phyloP scores from a whole-genome alignment of 1,140 invertebrate species.

The Scaptomyza graminum region DNA sequence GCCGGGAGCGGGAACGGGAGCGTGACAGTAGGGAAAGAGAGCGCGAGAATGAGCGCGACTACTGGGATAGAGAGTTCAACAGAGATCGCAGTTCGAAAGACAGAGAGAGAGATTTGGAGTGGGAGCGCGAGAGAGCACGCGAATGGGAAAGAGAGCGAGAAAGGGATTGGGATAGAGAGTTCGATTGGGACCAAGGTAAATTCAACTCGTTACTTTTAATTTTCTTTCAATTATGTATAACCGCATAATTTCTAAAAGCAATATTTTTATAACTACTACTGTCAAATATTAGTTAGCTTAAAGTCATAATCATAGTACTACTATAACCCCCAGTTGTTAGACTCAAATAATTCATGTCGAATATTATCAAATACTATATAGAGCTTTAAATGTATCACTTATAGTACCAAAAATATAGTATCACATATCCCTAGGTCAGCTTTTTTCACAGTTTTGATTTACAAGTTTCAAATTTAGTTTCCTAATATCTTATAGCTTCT shows the following conservation, averaged over 20 bases:
- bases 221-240: constrained; percentile 53
- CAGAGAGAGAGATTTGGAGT: constrained; percentile 72
- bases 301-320: constrained; percentile 13
- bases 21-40: constrained; percentile 74
- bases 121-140: constrained; percentile 77
- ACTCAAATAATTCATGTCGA: constrained; percentile 15
- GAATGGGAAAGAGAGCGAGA: constrained; percentile 83
- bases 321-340: constrained; percentile 1
- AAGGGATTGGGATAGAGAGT: constrained; percentile 83
- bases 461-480: no score
- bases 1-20: constrained; percentile 48
- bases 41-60: constrained; percentile 68
- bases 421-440: constrained; percentile 11
- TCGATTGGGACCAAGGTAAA: constrained; percentile 84
- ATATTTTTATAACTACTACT: constrained; percentile 22
- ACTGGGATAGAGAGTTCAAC: constrained; percentile 79
- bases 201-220: constrained; percentile 48
- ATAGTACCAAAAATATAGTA: constrained; percentile 9
- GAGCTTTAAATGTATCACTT: constrained; percentile 13
- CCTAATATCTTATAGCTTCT: neutral
- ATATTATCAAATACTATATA: constrained; percentile 18
- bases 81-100: constrained; percentile 74
- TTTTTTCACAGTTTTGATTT: constrained; percentile 11
- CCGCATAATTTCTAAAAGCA: constrained; percentile 43
- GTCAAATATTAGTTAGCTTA: constrained; percentile 7